Percentiles rank a stretch among this genome's conserved stretches.
phyloP scores from a whole-genome alignment of 2,888 invertebrate species.

The Mimumesa dahlbomi region DNA sequence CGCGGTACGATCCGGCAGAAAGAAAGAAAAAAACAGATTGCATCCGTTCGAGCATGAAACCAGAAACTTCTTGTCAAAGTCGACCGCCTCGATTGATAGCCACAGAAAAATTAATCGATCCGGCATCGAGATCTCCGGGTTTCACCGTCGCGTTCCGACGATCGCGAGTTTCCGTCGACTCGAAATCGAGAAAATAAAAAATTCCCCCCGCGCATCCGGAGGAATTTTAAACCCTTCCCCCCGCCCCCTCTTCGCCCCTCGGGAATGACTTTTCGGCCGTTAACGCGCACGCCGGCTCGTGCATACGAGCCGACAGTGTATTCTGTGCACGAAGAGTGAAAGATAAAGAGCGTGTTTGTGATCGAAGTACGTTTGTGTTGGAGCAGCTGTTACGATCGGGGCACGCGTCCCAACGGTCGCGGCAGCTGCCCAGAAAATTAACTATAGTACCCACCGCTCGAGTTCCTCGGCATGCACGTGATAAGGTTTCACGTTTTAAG shows the following conservation, averaged over 20 bases:
- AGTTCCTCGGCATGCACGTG: constrained; percentile 53
- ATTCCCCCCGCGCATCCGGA: background rate
- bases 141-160: no score
- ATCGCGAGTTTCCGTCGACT: background rate
- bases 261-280: constrained; percentile 64
- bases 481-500: background rate
- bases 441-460: constrained; percentile 53
- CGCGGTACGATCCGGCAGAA: background rate
- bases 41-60: constrained; percentile 3
- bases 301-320: constrained; percentile 24
- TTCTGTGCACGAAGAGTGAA: constrained; percentile 43
- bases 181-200: background rate
- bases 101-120: no score
- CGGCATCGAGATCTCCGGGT: no score
- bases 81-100: background rate
- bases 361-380: constrained; percentile 56
- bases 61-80: background rate
- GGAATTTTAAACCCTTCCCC: constrained; percentile 28
- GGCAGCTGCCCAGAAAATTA: constrained; percentile 76
- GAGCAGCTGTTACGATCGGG: constrained; percentile 74
- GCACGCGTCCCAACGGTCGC: constrained; percentile 79
- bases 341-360: constrained; percentile 54
- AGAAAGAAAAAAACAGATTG: background rate
- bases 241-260: no score
- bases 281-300: constrained; percentile 31